Percentiles rank a stretch among this genome's conserved stretches.
Conservation (phyloP, 2,797 vertebrate genomes). For the Molossus alvarezi region DNA sequence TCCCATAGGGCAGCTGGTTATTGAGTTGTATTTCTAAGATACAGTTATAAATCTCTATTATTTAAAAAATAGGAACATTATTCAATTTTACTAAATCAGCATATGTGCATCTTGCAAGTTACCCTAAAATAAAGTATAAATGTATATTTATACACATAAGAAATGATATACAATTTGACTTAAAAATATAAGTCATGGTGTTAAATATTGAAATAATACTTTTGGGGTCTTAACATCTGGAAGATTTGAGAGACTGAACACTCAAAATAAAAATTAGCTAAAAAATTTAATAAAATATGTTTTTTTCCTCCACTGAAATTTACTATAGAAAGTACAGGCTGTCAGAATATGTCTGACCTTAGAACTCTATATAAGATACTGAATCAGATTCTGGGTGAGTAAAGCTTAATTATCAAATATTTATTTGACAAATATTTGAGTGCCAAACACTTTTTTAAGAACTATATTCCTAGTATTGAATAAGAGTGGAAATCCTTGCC, state of each 20-base stretch:
- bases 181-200: neutral
- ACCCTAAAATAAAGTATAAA: slow-evolving; percentile 3
- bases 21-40: slow-evolving; percentile 20
- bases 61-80: slow-evolving; percentile 57
- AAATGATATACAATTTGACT: slow-evolving; percentile 6
- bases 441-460: neutral
- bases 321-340: neutral
- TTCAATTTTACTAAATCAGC: neutral
- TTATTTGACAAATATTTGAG: neutral
- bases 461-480: neutral
- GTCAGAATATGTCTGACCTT: slow-evolving; percentile 42
- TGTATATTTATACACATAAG: neutral
- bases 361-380: neutral
- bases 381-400: neutral
- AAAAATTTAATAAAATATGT: slow-evolving; percentile 5
- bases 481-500: neutral
- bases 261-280: slow-evolving; percentile 14
- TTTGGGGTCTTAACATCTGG: slow-evolving; percentile 18
- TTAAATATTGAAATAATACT: slow-evolving; percentile 50
- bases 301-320: neutral
- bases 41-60: neutral
- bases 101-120: slow-evolving; percentile 14
- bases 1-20: neutral
- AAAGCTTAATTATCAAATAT: slow-evolving; percentile 33
- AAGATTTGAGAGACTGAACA: neutral